These are phyloP conservation scores for Cremastinae sp. DNA, from an alignment of 2,888 invertebrate species.

Conservation along the genomic window DNA sequence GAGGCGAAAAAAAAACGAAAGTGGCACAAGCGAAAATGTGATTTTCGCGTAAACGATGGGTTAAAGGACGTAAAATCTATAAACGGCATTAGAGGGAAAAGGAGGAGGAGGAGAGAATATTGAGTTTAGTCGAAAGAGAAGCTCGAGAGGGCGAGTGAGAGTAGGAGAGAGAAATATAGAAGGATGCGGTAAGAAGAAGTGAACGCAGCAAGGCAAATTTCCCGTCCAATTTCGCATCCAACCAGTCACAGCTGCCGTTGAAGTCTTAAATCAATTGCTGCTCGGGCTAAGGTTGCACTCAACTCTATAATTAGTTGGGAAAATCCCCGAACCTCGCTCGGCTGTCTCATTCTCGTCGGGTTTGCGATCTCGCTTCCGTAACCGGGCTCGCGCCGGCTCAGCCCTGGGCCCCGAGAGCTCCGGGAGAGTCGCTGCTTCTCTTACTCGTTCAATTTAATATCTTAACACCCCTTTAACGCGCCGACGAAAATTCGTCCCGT, in stretches of 20 bases:
- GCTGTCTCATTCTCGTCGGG: not conserved
- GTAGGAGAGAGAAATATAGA: conserved; percentile 26
- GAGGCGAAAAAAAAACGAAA: not conserved
- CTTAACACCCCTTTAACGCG: conserved; percentile 74
- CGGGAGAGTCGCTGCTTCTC: conserved; percentile 32
- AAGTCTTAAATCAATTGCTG: conserved; percentile 77
- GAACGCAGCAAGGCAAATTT: conserved; percentile 68
- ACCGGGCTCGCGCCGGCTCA: not conserved
- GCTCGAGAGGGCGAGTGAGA: conserved; percentile 19
- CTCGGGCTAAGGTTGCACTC: conserved; percentile 72
- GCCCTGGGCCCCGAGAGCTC: conserved; percentile 26
- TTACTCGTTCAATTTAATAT: conserved; percentile 74
- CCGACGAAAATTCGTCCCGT: conserved; percentile 69
- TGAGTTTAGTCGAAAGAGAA: conserved; percentile 13
- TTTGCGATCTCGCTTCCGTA: too few relatives aligned
- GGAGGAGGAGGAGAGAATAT: conserved; percentile 24
- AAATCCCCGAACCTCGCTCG: conserved; percentile 59
- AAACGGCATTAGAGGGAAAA: conserved; percentile 17
- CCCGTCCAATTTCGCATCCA: conserved; percentile 71
- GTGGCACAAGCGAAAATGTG: conserved; percentile 13
- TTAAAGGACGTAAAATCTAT: conserved; percentile 20
- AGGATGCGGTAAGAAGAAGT: conserved; percentile 47
- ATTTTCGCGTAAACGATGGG: conserved; percentile 16
- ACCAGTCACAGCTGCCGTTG: conserved; percentile 72
- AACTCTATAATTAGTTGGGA: conserved; percentile 75